phyloP scores from a whole-genome alignment of 2,797 vertebrate genomes.

The Crypturellus tataupa region DNA sequence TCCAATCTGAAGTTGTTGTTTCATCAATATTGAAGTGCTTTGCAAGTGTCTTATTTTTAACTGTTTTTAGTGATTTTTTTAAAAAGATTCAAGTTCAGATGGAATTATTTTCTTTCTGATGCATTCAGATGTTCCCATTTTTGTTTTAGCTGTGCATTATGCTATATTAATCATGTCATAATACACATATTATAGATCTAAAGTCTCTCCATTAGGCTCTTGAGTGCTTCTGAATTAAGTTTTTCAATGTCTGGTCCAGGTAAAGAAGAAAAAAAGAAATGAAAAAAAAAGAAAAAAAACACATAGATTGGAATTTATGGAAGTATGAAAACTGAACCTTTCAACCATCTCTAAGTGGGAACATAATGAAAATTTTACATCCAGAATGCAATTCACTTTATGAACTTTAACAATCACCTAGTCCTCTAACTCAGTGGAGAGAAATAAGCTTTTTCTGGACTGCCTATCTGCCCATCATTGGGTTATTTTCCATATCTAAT shows the following conservation, averaged over 20 bases:
- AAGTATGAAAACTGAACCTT: background rate
- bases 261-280: background rate
- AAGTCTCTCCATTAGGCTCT: background rate
- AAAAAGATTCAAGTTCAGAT: background rate
- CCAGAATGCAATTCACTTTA: background rate
- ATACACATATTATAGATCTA: background rate
- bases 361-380: background rate
- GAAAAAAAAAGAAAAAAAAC: background rate
- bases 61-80: background rate
- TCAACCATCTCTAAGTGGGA: background rate
- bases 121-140: background rate
- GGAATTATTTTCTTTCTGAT: background rate
- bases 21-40: background rate
- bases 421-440: background rate
- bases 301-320: background rate
- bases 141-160: background rate
- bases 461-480: background rate
- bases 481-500: background rate
- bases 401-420: background rate
- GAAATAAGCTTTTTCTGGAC: background rate
- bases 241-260: background rate
- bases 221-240: background rate
- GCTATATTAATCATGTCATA: background rate
- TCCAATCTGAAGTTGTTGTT: background rate
- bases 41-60: background rate